Percentiles rank a stretch among this genome's conserved stretches.
Evolutionary conservation across 1,140 invertebrate species (phyloP).

Genomic region (Physella acuta): DNA sequence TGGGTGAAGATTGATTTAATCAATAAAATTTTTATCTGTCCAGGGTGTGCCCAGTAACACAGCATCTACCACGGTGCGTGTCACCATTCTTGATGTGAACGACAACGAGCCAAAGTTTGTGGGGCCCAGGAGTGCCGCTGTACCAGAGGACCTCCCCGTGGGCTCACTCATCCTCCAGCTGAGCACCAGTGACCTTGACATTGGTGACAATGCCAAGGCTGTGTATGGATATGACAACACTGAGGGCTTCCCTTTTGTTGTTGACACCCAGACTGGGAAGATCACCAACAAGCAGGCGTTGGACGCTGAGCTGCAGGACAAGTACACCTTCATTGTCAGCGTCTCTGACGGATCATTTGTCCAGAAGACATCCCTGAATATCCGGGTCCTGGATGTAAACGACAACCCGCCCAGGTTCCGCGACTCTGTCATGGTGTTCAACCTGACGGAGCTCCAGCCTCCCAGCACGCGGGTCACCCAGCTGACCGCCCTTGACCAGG

Average conservation of each 20-base stretch:
- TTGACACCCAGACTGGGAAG: slow-evolving; percentile 84
- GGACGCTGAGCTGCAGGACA: slow-evolving; percentile 75
- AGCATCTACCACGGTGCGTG: slow-evolving; percentile 80
- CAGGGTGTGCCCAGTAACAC: slow-evolving; percentile 60
- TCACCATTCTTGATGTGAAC: slow-evolving; percentile 88
- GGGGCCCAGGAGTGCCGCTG: slow-evolving; percentile 86
- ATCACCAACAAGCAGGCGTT: slow-evolving; percentile 83
- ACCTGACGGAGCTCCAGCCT: slow-evolving; percentile 71
- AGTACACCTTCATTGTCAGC: slow-evolving; percentile 77
- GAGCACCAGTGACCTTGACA: slow-evolving; percentile 77
- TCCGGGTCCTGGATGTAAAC: slow-evolving; percentile 80
- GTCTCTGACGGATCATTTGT: slow-evolving; percentile 75
- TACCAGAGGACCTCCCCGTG: slow-evolving; percentile 91
- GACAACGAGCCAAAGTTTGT: slow-evolving; percentile 94
- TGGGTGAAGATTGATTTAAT: no score
- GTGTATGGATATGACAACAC: slow-evolving; percentile 76
- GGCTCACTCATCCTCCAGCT: slow-evolving; percentile 90
- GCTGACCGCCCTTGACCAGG: slow-evolving; percentile 86
- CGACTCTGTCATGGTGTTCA: slow-evolving; percentile 37
- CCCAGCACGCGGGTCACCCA: slow-evolving; percentile 74
- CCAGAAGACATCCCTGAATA: slow-evolving; percentile 70
- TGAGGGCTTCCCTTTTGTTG: slow-evolving; percentile 81
- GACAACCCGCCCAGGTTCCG: slow-evolving; percentile 51
- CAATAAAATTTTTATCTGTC: no score
- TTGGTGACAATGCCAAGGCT: slow-evolving; percentile 79